phyloP scores from a whole-genome alignment of 1,140 invertebrate genomes.

The Cyrtorhinus lividipennis region DNA sequence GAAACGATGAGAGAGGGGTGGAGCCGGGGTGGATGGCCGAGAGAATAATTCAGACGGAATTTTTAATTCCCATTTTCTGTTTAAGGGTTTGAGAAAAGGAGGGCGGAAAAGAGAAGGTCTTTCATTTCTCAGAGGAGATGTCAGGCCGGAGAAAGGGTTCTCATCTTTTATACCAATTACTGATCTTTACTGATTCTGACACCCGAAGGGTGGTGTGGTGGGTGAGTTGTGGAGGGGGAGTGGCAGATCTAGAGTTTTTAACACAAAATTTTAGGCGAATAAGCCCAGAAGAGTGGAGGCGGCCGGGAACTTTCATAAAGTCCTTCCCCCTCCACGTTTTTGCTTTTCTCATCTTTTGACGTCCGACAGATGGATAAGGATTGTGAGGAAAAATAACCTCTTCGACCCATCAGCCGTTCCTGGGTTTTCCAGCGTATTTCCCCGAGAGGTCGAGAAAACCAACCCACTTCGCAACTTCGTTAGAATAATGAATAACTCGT shows the following conservation, averaged over 20 bases:
- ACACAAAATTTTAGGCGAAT: neutral
- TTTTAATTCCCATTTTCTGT: slow-evolving; percentile 13
- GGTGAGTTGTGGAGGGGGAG: neutral
- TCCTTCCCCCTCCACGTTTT: too few species aligned
- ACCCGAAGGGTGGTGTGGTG: neutral
- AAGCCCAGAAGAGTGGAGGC: too few species aligned
- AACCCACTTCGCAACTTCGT: too few species aligned
- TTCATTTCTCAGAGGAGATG: slow-evolving; percentile 11
- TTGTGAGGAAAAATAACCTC: slow-evolving; percentile 3
- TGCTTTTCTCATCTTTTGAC: neutral
- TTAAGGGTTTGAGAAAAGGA: slow-evolving; percentile 10
- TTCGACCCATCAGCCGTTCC: too few species aligned
- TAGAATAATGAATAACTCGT: too few species aligned
- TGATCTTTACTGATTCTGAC: slow-evolving; percentile 15
- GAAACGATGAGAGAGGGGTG: neutral
- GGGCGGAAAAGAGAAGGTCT: neutral
- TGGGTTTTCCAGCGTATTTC: neutral
- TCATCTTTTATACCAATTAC: slow-evolving; percentile 14
- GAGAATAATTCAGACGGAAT: slow-evolving; percentile 18
- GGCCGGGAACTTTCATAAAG: neutral
- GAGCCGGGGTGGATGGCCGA: neutral
- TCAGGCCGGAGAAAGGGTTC: slow-evolving; percentile 2
- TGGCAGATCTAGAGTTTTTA: neutral
- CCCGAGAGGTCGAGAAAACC: neutral
- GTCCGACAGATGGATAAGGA: slow-evolving; percentile 1